A percentile compares a stretch with the other conserved stretches of the same genome.
These are phyloP conservation scores for Hyphantria cunea DNA, from an alignment of 1,140 invertebrate genomes.

Conservation along the genomic window DNA sequence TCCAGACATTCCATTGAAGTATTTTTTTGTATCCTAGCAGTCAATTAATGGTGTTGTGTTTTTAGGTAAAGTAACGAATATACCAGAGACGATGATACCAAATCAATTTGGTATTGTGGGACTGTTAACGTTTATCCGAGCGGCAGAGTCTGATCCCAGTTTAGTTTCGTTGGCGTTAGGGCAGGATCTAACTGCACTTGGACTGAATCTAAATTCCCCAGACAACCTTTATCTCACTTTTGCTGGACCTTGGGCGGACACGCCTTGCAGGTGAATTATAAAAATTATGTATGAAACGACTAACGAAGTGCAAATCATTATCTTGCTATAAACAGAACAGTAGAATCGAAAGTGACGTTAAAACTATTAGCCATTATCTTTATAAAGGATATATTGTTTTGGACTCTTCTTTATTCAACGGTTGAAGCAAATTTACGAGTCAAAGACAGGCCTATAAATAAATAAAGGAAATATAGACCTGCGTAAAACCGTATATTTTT, in stretches of 20 bases:
- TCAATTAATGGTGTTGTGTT: constrained; percentile 33
- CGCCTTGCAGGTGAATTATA: constrained; percentile 88
- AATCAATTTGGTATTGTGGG: constrained; percentile 99
- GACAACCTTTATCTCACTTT: constrained; percentile 98
- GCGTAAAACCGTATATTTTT: too few species aligned
- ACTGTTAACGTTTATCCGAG: constrained; percentile 97
- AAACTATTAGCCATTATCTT: not conserved
- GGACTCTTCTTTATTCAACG: too few species aligned
- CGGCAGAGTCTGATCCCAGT: constrained; percentile 98
- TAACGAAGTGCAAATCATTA: not conserved
- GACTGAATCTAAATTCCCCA: constrained; percentile 98
- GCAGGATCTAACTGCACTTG: constrained; percentile 97
- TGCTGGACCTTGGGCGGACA: constrained; percentile 98
- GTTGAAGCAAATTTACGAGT: too few species aligned
- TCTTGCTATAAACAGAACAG: too few species aligned
- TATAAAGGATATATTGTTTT: not conserved
- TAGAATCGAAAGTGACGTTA: too few species aligned
- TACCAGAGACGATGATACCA: constrained; percentile 98
- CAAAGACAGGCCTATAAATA: too few species aligned
- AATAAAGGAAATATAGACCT: too few species aligned
- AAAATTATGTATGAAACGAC: not conserved
- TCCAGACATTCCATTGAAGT: constrained; percentile 16
- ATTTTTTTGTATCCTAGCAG: constrained; percentile 3
- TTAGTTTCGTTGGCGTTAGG: constrained; percentile 97
- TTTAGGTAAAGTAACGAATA: constrained; percentile 96